Conservation (phyloP, 2,797 vertebrate species). For the Danio albolineatus region DNA sequence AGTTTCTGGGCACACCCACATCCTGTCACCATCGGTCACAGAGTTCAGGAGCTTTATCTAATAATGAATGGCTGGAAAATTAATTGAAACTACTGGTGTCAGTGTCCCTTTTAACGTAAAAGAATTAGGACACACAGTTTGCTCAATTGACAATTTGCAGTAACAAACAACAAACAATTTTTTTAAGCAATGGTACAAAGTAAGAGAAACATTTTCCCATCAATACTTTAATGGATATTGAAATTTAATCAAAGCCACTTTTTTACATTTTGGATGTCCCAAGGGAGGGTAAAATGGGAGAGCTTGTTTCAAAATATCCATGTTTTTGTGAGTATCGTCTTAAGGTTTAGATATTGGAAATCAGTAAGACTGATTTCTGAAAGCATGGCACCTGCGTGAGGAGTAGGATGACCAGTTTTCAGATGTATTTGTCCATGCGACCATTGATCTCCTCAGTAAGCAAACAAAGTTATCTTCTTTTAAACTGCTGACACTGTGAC, state of each 20-base stretch:
- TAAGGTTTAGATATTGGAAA: background rate
- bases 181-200: no score
- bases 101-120: background rate
- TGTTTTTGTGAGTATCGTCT: no score
- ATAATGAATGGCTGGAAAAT: background rate
- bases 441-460: conserved; percentile 24
- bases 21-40: background rate
- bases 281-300: no score
- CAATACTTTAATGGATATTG: no score
- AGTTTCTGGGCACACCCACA: background rate
- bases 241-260: no score
- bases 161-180: no score
- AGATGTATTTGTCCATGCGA: conserved; percentile 51
- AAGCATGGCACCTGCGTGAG: background rate
- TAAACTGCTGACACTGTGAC: conserved; percentile 47
- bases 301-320: no score
- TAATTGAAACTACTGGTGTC: background rate
- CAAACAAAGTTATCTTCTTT: conserved; percentile 50
- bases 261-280: no score
- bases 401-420: conserved; percentile 62
- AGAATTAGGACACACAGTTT: no score
- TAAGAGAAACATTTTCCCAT: no score
- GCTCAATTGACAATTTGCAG: no score
- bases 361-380: background rate
- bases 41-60: background rate